Conservation (phyloP, 2,797 vertebrate genomes). For the Gorsachius magnificus region DNA sequence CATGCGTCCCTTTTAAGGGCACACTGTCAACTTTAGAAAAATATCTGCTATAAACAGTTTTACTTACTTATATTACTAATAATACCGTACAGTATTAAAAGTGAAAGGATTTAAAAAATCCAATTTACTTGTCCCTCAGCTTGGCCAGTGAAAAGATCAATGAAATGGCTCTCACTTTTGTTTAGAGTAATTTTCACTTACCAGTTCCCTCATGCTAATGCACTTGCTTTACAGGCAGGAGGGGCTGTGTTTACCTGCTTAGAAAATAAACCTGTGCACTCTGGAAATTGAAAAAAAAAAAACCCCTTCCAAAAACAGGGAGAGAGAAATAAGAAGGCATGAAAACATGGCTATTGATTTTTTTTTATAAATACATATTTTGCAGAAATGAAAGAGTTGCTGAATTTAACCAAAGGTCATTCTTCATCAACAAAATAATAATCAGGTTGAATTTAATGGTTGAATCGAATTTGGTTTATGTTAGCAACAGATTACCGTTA, state of each 20-base stretch:
- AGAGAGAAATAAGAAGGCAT: background rate
- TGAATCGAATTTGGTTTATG: background rate
- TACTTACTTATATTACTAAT: slow-evolving; percentile 24
- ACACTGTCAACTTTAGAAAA: slow-evolving; percentile 3
- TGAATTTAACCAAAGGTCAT: background rate
- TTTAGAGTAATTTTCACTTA: slow-evolving; percentile 21
- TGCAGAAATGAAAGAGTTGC: background rate
- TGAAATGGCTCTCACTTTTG: background rate
- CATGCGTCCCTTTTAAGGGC: background rate
- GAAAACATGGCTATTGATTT: background rate
- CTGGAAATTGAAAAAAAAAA: background rate
- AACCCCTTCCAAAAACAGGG: background rate
- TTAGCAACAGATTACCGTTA: background rate
- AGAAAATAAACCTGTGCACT: background rate
- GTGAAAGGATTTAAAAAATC: slow-evolving; percentile 17
- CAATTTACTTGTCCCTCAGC: slow-evolving; percentile 23
- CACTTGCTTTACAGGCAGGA: background rate
- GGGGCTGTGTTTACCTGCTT: background rate
- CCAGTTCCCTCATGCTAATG: background rate
- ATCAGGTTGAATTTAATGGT: background rate
- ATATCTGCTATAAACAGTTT: slow-evolving; percentile 25
- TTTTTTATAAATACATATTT: background rate
- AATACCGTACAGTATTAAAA: slow-evolving; percentile 11
- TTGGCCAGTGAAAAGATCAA: slow-evolving; percentile 13
- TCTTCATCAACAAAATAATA: slow-evolving; percentile 8